Evolutionary conservation across 2,797 vertebrate genomes (phyloP), one percentile per base, ranked within the genome.

Genomic region (Oreochromis mossambicus): DNA sequence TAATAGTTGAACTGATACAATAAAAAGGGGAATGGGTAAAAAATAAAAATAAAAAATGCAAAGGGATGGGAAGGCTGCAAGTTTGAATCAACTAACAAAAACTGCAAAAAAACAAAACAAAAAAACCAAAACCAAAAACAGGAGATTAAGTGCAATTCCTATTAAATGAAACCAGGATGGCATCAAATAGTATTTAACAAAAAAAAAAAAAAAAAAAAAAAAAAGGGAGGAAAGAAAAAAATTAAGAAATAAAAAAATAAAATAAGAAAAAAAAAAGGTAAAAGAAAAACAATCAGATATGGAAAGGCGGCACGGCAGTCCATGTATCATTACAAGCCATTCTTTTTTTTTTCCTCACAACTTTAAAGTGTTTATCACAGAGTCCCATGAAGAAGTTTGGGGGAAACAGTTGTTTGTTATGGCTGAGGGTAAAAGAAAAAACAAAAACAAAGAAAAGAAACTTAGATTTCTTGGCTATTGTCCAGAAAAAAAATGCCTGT

Each of bases 281-380:
- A 24, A 2, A 91, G 90, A 91, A 88, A 93, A 95, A 94, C 91
- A 92, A 95, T 93, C 89, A 92, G 90, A 93, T 92, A 91, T 95
- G 88, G 86, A 94, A 87, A 93, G 90, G 90, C 85, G 77, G 82
- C 90, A 91, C 87, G 68, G 90, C 90, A 93, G 92, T 93, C 90
- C 92, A 92, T 77, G 46, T 89, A 85, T 91, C 61, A 8, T 87
- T 88, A 90, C 78, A 85, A 87, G 88, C 82, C 86, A 79, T 88
- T 83, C 51, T 80, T 89, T 87, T 29, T 46, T 56, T 17, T 56
- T 29, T 3, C 14, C 82, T 88, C 87, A 83, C 52, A 85, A 80
- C 78, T 68, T 86, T 85, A 61, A 79, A 87, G 79, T 93, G 83
- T 90, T 87, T 84, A 68, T 93, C 75, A 85, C 75, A 1, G 80